Conservation (phyloP, 2,888 invertebrate genomes). For the Tetheella fluctuosa region DNA sequence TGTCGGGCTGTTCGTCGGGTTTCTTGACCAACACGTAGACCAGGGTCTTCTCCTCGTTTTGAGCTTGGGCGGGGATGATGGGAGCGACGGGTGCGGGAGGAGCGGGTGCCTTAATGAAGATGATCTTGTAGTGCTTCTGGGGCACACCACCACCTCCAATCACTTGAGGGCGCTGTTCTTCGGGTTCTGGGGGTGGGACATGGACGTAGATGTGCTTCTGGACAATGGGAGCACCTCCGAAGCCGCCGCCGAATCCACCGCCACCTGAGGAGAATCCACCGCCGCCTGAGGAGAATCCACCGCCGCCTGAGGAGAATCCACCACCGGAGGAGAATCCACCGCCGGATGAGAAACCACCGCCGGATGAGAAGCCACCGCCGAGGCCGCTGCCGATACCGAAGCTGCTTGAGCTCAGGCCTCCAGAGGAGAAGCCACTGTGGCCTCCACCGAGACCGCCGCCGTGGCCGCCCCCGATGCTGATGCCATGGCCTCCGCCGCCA, state of each 20-base stretch:
- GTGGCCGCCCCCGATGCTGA: slow-evolving; percentile 47
- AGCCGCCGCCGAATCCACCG: slow-evolving; percentile 67
- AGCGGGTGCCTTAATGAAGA: slow-evolving; percentile 93
- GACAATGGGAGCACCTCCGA: slow-evolving; percentile 84
- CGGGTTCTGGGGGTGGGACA: slow-evolving; percentile 92
- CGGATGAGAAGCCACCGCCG: slow-evolving; percentile 53
- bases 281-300: slow-evolving; percentile 48
- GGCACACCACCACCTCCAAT: slow-evolving; percentile 86
- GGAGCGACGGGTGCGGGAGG: slow-evolving; percentile 90
- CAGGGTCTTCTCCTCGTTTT: slow-evolving; percentile 91
- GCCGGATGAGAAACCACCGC: slow-evolving; percentile 54
- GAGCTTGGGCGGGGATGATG: slow-evolving; percentile 88
- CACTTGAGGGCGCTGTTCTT: slow-evolving; percentile 87
- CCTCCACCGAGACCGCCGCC: slow-evolving; percentile 50
- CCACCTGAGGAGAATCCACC: slow-evolving; percentile 63
- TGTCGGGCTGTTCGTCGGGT: slow-evolving; percentile 92
- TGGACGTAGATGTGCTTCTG: slow-evolving; percentile 93
- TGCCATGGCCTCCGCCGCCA: slow-evolving; percentile 60
- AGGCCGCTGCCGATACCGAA: slow-evolving; percentile 54
- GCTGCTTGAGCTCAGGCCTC: slow-evolving; percentile 54
- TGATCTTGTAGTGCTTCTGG: slow-evolving; percentile 93
- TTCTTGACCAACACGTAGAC: slow-evolving; percentile 93
- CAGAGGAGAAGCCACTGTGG: slow-evolving; percentile 50
- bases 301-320: slow-evolving; percentile 47
- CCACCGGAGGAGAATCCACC: slow-evolving; percentile 51